phyloP scores from a whole-genome alignment of 2,797 vertebrate species.

The Picus viridis region DNA sequence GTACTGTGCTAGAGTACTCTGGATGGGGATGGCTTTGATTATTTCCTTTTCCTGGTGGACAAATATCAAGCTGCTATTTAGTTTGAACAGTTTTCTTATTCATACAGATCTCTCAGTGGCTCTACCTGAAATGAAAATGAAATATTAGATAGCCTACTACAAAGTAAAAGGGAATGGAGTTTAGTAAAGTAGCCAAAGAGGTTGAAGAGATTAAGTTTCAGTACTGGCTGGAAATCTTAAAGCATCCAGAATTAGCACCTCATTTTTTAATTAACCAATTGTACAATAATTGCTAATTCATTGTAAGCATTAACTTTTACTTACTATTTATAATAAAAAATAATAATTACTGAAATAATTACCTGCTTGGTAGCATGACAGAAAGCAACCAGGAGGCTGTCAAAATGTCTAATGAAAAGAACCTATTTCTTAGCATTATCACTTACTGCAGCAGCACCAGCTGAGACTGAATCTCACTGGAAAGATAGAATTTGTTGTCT shows the following conservation, averaged over 20 bases:
- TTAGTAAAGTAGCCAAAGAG: neutral
- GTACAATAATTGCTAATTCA: neutral
- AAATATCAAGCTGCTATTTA: slow-evolving; percentile 2
- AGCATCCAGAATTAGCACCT: neutral
- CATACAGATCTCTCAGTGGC: neutral
- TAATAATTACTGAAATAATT: neutral
- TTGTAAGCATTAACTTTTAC: neutral
- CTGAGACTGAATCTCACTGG: neutral
- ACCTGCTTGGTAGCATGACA: neutral
- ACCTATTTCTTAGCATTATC: neutral
- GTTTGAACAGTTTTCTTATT: slow-evolving; percentile 20
- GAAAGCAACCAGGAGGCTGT: neutral
- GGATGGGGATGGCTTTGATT: slow-evolving; percentile 13
- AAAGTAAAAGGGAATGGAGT: neutral
- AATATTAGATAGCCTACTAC: neutral
- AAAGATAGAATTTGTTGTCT: neutral
- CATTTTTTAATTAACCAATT: neutral
- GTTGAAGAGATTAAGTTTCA: neutral
- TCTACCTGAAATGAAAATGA: neutral
- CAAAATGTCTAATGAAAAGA: neutral
- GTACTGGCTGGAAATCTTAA: neutral
- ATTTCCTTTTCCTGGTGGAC: slow-evolving; percentile 22
- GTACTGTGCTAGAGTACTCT: neutral
- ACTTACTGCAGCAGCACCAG: neutral
- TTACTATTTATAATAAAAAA: neutral